Evolutionary conservation across 2,797 vertebrate species (phyloP), one percentile per base, ranked within the genome.

Genomic region (Centroberyx gerrardi): DNA sequence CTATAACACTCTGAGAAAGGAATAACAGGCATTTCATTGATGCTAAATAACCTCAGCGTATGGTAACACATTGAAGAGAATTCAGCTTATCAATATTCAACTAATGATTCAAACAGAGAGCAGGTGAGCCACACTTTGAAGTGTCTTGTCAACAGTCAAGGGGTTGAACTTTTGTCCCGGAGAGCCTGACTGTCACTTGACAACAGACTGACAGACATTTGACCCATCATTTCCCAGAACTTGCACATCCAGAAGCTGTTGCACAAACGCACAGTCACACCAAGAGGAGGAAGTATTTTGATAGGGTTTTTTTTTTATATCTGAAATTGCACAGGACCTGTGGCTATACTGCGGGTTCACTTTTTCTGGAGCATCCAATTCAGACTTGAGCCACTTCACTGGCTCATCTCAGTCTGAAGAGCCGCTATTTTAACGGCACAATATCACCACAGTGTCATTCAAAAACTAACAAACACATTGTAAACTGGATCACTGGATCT

Each of bases 171-270:
- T 79, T 70, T 55, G 66, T 51, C 68, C 70, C 46, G 0, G 4
- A 71, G 49, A 77, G 74, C 59, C 4, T 31, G 76, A 72, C 59
- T 49, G 61, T 73, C 81, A 48, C 51, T 74, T 83, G 76, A 78
- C 56, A 72, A 49, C 36, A 46, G 36, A 8, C 51, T 70, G 76
- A 73, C 49, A 29, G 76, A 82, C 69, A 69, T 61, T 44, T 48
- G 76, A 82, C 76, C 22, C 69, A 18, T 62, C 28, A 83, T 54
- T 68, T 76, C 65, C 72, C 44, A 49, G 78, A 85, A 76, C 52
- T 46, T 44, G 64, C 28, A 63, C 29, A 78, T 33, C 2, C 0
- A 67, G 42, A 64, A 38, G 33, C 17, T 2, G 61, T 36, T 64
- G 27, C 49, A 29, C 27, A 77, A 33, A 33, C 4, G 33, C 31